Conservation (phyloP, 1,140 invertebrate species). For the Diprion similis region DNA sequence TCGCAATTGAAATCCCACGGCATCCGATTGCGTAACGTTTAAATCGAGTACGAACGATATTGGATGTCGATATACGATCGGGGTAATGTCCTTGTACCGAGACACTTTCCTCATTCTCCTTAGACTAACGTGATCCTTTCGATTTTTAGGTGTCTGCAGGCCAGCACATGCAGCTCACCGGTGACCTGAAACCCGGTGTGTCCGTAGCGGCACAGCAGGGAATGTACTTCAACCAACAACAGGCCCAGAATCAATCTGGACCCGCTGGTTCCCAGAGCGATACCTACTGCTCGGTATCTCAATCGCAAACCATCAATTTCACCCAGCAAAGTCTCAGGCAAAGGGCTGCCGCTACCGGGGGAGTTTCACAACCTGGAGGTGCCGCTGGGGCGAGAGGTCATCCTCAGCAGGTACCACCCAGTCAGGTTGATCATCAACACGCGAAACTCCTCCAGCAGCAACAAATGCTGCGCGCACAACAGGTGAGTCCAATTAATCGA, state of each 20-base stretch:
- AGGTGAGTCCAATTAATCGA: conserved; percentile 41
- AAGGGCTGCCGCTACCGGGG: conserved; percentile 54
- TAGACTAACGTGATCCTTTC: too few relatives aligned
- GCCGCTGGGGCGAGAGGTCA: conserved; percentile 42
- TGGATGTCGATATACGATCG: neutral
- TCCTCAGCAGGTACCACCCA: conserved; percentile 50
- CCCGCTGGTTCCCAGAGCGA: conserved; percentile 62
- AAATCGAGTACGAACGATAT: neutral
- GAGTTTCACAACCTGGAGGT: conserved; percentile 44
- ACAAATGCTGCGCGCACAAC: conserved; percentile 65
- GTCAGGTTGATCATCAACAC: conserved; percentile 62
- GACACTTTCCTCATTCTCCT: neutral
- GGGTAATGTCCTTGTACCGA: neutral
- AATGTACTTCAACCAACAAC: conserved; percentile 76
- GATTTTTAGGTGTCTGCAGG: conserved; percentile 75
- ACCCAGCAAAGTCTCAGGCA: conserved; percentile 74
- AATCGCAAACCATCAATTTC: conserved; percentile 85
- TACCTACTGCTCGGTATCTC: conserved; percentile 73
- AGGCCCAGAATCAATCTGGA: conserved; percentile 51
- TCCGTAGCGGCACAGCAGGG: conserved; percentile 80
- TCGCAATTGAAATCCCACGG: neutral
- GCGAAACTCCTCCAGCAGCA: conserved; percentile 71
- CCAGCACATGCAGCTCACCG: conserved; percentile 78
- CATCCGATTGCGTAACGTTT: neutral
- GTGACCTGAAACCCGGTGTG: conserved; percentile 71